phyloP scores from a whole-genome alignment of 2,113 vertebrate genomes.

The Aptenodytes forsteri region DNA sequence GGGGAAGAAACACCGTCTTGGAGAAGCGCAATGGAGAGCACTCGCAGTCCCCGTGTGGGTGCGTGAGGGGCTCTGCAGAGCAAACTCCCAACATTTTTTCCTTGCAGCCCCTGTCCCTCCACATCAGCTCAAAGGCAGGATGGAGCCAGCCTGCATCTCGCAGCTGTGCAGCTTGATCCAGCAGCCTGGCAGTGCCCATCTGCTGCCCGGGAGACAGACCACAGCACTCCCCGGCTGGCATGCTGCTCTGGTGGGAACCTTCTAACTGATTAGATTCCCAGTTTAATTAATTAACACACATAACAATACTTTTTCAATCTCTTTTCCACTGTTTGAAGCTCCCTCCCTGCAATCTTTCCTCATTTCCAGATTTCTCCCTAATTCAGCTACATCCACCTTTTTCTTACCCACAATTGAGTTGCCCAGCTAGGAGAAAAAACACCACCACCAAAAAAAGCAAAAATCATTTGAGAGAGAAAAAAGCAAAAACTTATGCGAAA shows the following conservation, averaged over 20 bases:
- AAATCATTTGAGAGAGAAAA: not conserved
- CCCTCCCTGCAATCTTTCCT: not conserved
- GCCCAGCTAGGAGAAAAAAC: not conserved
- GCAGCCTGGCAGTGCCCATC: not conserved
- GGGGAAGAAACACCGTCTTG: accelerated
- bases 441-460: not conserved
- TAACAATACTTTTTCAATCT: not conserved
- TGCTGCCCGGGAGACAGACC: not conserved
- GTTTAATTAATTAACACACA: not conserved
- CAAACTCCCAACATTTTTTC: too few relatives aligned
- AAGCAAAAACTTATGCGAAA: not conserved
- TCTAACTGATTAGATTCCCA: not conserved
- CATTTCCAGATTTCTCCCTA: not conserved
- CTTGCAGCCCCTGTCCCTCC: not conserved
- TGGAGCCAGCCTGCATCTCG: accelerated
- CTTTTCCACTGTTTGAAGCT: not conserved
- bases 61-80: not conserved
- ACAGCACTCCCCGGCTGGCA: not conserved
- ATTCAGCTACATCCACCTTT: not conserved
- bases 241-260: not conserved
- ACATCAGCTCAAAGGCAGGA: not conserved
- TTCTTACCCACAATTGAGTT: not conserved
- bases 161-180: not conserved
- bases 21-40: accelerated
- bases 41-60: accelerated